These are phyloP conservation scores for Tipula unca DNA, from an alignment of 2,888 invertebrate species.

Conservation along the genomic window DNA sequence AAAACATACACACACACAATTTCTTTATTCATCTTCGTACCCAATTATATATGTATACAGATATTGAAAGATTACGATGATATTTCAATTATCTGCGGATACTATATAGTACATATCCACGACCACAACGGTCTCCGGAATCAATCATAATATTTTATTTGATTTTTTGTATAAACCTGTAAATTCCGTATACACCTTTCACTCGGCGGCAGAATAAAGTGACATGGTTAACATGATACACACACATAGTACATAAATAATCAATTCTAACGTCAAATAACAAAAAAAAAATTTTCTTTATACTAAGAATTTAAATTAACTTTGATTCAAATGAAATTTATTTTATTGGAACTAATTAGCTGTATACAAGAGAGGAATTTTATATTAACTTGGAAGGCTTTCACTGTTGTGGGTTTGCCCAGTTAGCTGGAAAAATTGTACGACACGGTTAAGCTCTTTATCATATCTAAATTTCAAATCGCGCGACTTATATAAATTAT, in stretches of 20 bases:
- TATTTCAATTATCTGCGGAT: not conserved
- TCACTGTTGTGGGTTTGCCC: not conserved
- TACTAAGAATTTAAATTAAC: not conserved
- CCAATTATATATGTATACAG: not conserved
- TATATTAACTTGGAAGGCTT: not conserved
- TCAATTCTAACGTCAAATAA: not conserved
- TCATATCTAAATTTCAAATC: not conserved
- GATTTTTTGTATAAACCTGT: not conserved
- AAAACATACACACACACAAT: not conserved
- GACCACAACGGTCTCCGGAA: not conserved
- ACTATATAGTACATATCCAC: not conserved
- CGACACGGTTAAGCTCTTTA: not conserved
- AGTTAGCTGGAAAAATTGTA: not conserved
- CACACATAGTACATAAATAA: not conserved
- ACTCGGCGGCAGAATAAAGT: not conserved
- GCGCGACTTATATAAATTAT: not conserved
- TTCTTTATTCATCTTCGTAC: not conserved
- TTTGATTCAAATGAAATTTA: not conserved
- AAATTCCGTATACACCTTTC: not conserved
- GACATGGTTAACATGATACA: not conserved
- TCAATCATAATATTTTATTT: not conserved
- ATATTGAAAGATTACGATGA: not conserved
- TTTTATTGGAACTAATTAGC: constrained; percentile 3
- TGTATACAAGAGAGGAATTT: not conserved
- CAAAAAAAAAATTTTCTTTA: not conserved